Base-by-base conservation (phyloP, 2,113 vertebrate genomes). In the Gavia stellata region DNA sequence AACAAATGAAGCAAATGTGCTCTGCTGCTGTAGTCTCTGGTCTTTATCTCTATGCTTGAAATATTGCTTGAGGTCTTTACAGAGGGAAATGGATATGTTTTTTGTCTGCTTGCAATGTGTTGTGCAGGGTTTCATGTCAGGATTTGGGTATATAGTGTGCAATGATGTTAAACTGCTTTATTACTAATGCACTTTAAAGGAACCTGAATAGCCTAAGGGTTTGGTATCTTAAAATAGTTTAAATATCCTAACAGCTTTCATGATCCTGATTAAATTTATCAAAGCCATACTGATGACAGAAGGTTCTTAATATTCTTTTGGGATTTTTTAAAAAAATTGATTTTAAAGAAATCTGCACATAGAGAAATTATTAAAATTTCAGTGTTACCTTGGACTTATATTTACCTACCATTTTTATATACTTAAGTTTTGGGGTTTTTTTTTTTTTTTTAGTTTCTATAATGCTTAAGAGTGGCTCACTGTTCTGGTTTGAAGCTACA, bases 251-350 rank as follows among this genome's bases (percentile, higher is more conserved):
- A 75, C 58, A 90, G 45, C 58, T 95, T 89, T 92, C 14, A 14
- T 82, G 79, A 66, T 92, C n/a, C 40, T 77, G 70, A 86, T 95
- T 90, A 84, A 92, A 81, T 88, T 94, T 91, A 93, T 97, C 53
- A 72, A 91, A 96, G 36, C 82, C 47, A 42, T 84, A 80, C 28
- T 70, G 44, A 45, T 72, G 47, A 56, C 62, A 77, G 71, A 88
- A 91, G 26, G 15, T 73, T 88, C 38, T 80, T 77, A 58, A 52
- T 72, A 79, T 68, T 82, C 31, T 93, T 82, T 38, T 0, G 9
- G 2, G 23, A 70, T 47, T 92, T 81, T 59, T n/a, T 4, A 50
- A 42, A 38, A 20, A 79, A 42, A 34, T 12, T 3, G 4, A 18
- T 68, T 86, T 74, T 74, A 21, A 87, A 72, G 28, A 88, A 91